Conservation (phyloP, 2,888 invertebrate species). For the Erebia ligea region DNA sequence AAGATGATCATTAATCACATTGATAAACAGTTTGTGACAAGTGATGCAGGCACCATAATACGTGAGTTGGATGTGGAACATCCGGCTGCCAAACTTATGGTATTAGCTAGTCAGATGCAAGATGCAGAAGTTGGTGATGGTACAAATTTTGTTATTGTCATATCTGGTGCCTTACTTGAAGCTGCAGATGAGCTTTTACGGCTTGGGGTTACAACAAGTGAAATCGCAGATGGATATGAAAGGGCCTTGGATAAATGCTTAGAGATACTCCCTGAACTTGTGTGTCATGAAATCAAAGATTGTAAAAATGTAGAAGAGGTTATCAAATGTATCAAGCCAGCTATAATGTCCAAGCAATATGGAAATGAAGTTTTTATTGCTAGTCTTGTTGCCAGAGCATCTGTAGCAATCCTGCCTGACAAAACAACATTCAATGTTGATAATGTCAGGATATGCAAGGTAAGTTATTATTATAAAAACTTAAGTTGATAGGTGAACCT, state of each 20-base stretch:
- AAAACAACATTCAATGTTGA: slow-evolving; percentile 97
- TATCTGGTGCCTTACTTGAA: slow-evolving; percentile 96
- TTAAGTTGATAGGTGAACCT: neutral
- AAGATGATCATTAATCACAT: slow-evolving; percentile 99
- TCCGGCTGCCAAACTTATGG: slow-evolving; percentile 98
- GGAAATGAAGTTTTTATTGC: slow-evolving; percentile 97
- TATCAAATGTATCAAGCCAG: slow-evolving; percentile 88
- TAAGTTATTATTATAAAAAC: slow-evolving; percentile 50
- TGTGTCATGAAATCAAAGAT: slow-evolving; percentile 90
- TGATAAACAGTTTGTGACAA: slow-evolving; percentile 99
- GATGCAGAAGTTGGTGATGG: slow-evolving; percentile 99
- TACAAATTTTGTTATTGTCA: slow-evolving; percentile 98
- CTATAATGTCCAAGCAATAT: slow-evolving; percentile 99
- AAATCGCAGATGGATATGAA: slow-evolving; percentile 98
- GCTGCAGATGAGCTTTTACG: slow-evolving; percentile 95
- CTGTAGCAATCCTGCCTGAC: slow-evolving; percentile 93
- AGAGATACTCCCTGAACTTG: slow-evolving; percentile 93
- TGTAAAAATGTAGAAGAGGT: slow-evolving; percentile 87
- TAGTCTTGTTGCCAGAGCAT: slow-evolving; percentile 93
- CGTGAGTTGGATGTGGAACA: slow-evolving; percentile 98
- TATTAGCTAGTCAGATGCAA: slow-evolving; percentile 98
- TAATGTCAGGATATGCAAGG: slow-evolving; percentile 97
- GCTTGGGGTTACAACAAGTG: slow-evolving; percentile 97
- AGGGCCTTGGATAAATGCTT: slow-evolving; percentile 93
- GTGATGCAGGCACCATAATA: slow-evolving; percentile 99